These are phyloP conservation scores for Lottia scabra DNA, from an alignment of 2,888 invertebrate species.

Conservation along the genomic window DNA sequence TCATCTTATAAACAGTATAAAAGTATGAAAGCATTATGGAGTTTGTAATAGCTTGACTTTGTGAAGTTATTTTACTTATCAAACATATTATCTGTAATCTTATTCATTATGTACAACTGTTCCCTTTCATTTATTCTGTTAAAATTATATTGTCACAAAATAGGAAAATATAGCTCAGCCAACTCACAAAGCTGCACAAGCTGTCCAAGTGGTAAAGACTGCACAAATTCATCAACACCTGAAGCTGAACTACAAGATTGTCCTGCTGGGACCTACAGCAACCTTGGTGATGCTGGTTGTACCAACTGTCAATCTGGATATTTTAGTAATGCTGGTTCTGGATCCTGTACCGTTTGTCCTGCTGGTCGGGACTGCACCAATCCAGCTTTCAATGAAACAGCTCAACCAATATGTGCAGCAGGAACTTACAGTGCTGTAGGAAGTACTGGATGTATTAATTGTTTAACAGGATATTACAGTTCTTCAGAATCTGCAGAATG, in stretches of 20 bases:
- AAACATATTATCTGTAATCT: too few species aligned
- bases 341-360: constrained; percentile 52
- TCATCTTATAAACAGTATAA: too few species aligned
- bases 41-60: too few species aligned
- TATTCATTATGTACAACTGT: too few species aligned
- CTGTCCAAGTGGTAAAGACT: constrained; percentile 38
- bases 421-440: too few species aligned
- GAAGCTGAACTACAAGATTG: constrained; percentile 21
- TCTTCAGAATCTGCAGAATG: too few species aligned
- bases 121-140: too few species aligned
- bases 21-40: too few species aligned
- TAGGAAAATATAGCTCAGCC: constrained; percentile 39
- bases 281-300: constrained; percentile 18
- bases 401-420: constrained; percentile 47
- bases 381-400: constrained; percentile 26
- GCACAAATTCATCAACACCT: constrained; percentile 21
- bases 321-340: constrained; percentile 41
- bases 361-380: constrained; percentile 48
- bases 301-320: constrained; percentile 31
- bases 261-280: constrained; percentile 34
- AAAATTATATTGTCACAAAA: constrained; percentile 27
- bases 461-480: too few species aligned
- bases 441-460: too few species aligned
- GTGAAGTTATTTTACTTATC: too few species aligned
- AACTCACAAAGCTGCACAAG: constrained; percentile 37